Evolutionary conservation across 2,797 vertebrate genomes (phyloP), one percentile per base, ranked within the genome.

Genomic region (Anguilla anguilla): DNA sequence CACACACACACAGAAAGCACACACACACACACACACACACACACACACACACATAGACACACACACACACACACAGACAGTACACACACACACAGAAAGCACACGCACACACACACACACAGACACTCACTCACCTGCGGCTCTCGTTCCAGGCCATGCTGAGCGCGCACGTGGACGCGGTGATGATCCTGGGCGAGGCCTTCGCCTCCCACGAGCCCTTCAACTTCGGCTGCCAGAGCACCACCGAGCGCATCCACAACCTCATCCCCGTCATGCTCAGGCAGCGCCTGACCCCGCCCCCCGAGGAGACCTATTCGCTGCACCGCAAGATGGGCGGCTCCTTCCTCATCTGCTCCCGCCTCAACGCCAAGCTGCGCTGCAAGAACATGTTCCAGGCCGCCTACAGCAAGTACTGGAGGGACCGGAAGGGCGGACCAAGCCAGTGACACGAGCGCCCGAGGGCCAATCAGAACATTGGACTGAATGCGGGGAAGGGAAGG

Each of bases 281-380:
- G 91, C 98, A 99, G 86, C 96, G 98, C 1, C 97, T 99, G 1
- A 88, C 98, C 17, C 98, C 99, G 0, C 98, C 99, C 0, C 99
- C 99, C 0, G 98, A 99, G 93, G 98, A 99, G 94, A 99, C 98
- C 13, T 99, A 99, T 91, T 99, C 98, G 0, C 96, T 99, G 81
- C 98, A 99, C 93, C 96, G 98, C 49, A 99, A 99, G 95, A 99
- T 99, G 98, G 98, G 98, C 0, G 98, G 98, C 88, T 99, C 98
- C 0, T 99, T 99, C 93, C 98, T 99, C 79, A 99, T 99, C 95
- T 99, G 99, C 95, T 98, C 98, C 84, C 97, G 97, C 91, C 96
- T 99, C 64, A 92, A 97, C 81, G 98, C 98, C 4, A 94, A 96
- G 91, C 96, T 99, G 86, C 15, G 91, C 85, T 99, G 98, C 88